phyloP scores from a whole-genome alignment of 2,113 vertebrate genomes.

The Dermatemys mawii region DNA sequence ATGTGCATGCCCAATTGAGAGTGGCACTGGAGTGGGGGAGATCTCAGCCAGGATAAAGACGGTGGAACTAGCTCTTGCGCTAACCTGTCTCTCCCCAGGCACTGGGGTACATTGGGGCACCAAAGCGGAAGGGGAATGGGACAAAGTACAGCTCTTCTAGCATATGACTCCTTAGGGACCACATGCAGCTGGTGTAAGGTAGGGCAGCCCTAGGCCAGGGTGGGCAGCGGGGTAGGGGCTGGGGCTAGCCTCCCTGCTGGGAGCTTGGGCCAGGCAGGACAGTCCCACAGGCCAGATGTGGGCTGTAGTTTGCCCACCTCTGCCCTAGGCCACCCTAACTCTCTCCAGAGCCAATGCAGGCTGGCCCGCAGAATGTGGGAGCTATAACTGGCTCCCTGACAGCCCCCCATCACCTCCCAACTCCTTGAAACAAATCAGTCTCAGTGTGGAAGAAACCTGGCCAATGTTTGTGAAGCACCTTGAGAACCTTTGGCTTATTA shows the following conservation, averaged over 20 bases:
- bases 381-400: not conserved
- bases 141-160: not conserved
- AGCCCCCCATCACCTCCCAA: not conserved
- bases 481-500: not conserved
- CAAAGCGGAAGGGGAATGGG: too few relatives aligned
- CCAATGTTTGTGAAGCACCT: not conserved
- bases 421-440: too few relatives aligned
- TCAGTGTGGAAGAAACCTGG: not conserved
- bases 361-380: accelerated
- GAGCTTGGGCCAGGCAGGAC: too few relatives aligned
- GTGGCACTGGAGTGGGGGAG: not conserved
- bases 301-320: too few relatives aligned
- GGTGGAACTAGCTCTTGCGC: not conserved
- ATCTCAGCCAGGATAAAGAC: not conserved
- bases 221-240: too few relatives aligned
- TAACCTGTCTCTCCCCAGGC: not conserved
- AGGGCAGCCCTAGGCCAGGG: too few relatives aligned
- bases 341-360: not conserved
- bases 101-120: not conserved
- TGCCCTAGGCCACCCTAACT: not conserved
- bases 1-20: not conserved
- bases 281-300: too few relatives aligned
- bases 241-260: too few relatives aligned
- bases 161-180: not conserved
- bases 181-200: not conserved